Conservation (phyloP, 2,888 invertebrate species). For the Vesta saturnalis region DNA sequence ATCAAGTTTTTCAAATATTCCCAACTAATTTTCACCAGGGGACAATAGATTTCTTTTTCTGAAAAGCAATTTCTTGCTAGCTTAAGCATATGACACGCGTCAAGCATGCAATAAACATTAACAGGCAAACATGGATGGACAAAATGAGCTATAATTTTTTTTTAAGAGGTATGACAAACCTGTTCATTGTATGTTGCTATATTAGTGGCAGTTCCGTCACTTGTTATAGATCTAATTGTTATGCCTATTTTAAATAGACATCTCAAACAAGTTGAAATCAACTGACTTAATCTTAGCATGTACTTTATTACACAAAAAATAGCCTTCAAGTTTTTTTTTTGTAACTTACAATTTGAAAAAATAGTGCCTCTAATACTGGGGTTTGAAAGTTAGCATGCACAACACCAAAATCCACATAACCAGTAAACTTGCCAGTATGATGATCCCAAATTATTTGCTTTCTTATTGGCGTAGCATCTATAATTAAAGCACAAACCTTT, state of each 20-base stretch:
- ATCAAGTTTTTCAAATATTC: no score
- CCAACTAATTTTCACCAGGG: no score
- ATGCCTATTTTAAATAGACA: constrained; percentile 23
- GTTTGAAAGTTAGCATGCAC: constrained; percentile 18
- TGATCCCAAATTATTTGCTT: constrained; percentile 22
- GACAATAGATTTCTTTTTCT: background rate
- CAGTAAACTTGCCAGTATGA: constrained; percentile 14
- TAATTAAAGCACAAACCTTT: no score
- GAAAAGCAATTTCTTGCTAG: background rate
- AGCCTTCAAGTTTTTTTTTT: constrained; percentile 23
- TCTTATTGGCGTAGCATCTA: background rate
- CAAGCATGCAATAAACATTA: background rate
- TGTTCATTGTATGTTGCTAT: constrained; percentile 13
- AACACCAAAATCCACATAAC: constrained; percentile 23
- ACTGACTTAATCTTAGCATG: constrained; percentile 25
- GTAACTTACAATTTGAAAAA: constrained; percentile 35
- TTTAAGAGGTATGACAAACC: background rate
- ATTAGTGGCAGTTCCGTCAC: constrained; percentile 26
- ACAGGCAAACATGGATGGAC: background rate
- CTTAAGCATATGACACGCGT: background rate
- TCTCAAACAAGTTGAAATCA: constrained; percentile 25
- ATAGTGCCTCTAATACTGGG: no score
- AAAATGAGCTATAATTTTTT: background rate
- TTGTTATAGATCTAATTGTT: no score
- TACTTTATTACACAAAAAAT: constrained; percentile 27